These are phyloP conservation scores for Onchidella celtica DNA, from an alignment of 2,888 invertebrate species.

Conservation along the genomic window DNA sequence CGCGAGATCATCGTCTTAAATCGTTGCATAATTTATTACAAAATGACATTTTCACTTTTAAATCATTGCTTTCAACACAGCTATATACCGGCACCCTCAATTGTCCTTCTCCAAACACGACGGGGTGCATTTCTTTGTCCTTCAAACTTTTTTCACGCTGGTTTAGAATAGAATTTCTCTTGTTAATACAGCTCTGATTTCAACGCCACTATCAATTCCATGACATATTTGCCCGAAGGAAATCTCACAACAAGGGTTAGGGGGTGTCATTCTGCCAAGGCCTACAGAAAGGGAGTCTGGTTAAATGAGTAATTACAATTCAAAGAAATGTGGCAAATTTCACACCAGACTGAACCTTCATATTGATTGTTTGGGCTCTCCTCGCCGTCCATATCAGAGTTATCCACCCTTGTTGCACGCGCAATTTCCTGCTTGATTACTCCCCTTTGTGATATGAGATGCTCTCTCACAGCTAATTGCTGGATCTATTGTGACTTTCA, in stretches of 20 bases:
- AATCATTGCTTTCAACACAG: too few relatives aligned
- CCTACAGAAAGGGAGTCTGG: not conserved
- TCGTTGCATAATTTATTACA: too few relatives aligned
- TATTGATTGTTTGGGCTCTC: conserved; percentile 2
- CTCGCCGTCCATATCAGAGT: conserved; percentile 9
- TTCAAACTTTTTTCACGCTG: too few relatives aligned
- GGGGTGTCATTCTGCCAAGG: not conserved
- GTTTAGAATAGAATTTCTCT: too few relatives aligned
- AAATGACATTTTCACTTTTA: too few relatives aligned
- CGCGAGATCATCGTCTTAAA: too few relatives aligned
- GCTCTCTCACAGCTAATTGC: conserved; percentile 11
- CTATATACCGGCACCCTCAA: too few relatives aligned
- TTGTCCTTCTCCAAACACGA: too few relatives aligned
- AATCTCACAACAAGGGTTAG: conserved; percentile 7
- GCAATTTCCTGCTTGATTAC: conserved; percentile 28
- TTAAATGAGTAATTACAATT: conserved; percentile 9
- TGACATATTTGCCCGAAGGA: conserved; percentile 21
- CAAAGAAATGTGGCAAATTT: conserved; percentile 23
- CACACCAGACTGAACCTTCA: conserved; percentile 34
- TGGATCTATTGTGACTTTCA: not conserved
- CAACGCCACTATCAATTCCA: not conserved
- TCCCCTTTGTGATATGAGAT: conserved; percentile 20
- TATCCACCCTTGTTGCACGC: conserved; percentile 35
- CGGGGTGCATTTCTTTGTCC: too few relatives aligned
- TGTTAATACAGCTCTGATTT: too few relatives aligned